A percentile compares a stretch with the other conserved stretches of the same genome.
Evolutionary conservation across 2,888 invertebrate genomes (phyloP).

Genomic region (Amiota mariae): DNA sequence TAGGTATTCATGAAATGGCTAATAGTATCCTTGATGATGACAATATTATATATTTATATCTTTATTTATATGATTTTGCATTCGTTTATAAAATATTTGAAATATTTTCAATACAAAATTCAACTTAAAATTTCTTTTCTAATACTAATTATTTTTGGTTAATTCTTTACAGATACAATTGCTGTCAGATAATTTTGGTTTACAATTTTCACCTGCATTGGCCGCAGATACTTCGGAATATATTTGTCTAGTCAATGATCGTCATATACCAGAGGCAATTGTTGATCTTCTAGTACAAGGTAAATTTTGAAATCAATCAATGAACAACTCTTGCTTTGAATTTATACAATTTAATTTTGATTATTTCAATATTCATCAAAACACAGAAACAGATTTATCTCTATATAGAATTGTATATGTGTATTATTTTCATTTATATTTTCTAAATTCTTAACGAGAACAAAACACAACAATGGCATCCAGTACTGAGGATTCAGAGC

Average conservation of each 20-base stretch:
- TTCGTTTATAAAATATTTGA: too few relatives aligned
- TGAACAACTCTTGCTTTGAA: too few relatives aligned
- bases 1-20: too few relatives aligned
- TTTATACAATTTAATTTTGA: too few relatives aligned
- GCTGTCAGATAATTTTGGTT: slow-evolving; percentile 77
- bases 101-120: too few relatives aligned
- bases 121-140: not conserved
- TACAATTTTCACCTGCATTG: slow-evolving; percentile 78
- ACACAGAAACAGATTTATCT: not conserved
- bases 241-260: slow-evolving; percentile 80
- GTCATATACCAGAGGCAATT: slow-evolving; percentile 79
- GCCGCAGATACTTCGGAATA: slow-evolving; percentile 80
- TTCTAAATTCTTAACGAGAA: not conserved
- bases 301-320: slow-evolving; percentile 54
- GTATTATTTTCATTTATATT: not conserved
- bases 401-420: too few relatives aligned
- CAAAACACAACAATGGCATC: not conserved
- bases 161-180: slow-evolving; percentile 75
- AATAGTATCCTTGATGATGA: too few relatives aligned
- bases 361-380: not conserved
- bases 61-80: too few relatives aligned
- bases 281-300: slow-evolving; percentile 81
- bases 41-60: too few relatives aligned
- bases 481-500: too few relatives aligned
- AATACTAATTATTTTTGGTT: not conserved